Base-by-base conservation (phyloP, 2,888 invertebrate genomes). In the Mermis nigrescens region DNA sequence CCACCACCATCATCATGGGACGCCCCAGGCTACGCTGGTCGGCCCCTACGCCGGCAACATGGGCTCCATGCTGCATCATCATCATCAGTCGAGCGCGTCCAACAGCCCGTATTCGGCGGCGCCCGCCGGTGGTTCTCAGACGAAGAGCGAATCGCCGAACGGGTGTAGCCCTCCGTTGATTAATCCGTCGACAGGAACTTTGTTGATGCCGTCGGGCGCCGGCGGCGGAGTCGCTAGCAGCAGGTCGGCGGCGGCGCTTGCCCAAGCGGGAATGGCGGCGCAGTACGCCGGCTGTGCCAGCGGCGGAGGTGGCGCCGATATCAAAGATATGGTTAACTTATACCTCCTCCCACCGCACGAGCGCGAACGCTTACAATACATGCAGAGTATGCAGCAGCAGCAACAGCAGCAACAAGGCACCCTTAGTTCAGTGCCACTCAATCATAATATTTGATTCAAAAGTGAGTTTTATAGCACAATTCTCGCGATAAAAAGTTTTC, bases 261-360 rank as follows among this genome's bases (percentile, higher is more conserved):
- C 7, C 38, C 38, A 12, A 24, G 51, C 51, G 26, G 51, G 7
- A n/a, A 7, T n/a, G 12, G 51, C 7, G 7, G 51, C n/a, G 7
- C 24, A 12, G 51, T 24, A 7, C 51, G 51, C 19, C n/a, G 51
- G 15, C 51, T 12, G 12, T 7, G 38, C 38, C 12, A 38, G 12
- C 12, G 38, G 12, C 12, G 38, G 38, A 38, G n/a, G n/a, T n/a
- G 38, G 38, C 7, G 51, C 19, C 51, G 51, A 48, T 24, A 12
- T 48, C n/a, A 48, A 48, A 24, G 51, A 48, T 7, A 48, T 48
- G 51, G 51, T 48, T 12, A 48, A 48, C 51, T 22, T 48, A 24
- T 48, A 48, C 24, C 38, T 38, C 38, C 19, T 38, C 7, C 38
- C 7, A 12, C 38, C 38, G 38, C 38, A 38, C 19, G 38, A 38